Conservation (phyloP, 1,140 invertebrate genomes). For the Tribolium castaneum region DNA sequence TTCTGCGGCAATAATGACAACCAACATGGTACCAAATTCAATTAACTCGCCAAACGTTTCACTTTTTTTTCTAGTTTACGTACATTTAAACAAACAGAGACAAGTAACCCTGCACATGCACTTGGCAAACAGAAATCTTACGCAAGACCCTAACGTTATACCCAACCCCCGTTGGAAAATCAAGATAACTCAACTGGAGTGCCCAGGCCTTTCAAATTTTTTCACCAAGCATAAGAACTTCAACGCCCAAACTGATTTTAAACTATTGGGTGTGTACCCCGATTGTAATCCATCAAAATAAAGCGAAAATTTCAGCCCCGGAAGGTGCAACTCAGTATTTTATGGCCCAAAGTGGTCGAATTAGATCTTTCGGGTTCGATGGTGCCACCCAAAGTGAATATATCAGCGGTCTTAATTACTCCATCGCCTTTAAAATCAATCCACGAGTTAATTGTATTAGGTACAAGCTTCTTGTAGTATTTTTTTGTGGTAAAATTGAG, state of each 20-base stretch:
- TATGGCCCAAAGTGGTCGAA: conserved; percentile 67
- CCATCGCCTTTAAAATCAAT: conserved; percentile 64
- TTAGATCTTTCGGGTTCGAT: conserved; percentile 74
- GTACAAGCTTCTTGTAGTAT: conserved; percentile 45
- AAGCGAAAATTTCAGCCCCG: conserved; percentile 65
- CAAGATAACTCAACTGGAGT: conserved; percentile 73
- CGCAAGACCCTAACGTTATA: conserved; percentile 44
- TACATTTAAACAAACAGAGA: conserved; percentile 52
- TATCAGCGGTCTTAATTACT: conserved; percentile 64
- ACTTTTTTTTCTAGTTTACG: conserved; percentile 53
- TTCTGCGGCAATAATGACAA: conserved; percentile 56
- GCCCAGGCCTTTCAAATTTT: conserved; percentile 56
- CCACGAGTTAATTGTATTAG: conserved; percentile 65
- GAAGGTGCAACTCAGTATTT: conserved; percentile 75
- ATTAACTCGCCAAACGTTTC: not conserved
- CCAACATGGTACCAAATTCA: conserved; percentile 54
- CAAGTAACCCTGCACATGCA: conserved; percentile 51
- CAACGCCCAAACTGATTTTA: conserved; percentile 50
- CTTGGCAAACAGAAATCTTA: conserved; percentile 55
- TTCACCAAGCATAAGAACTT: conserved; percentile 34
- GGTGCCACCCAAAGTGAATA: conserved; percentile 27
- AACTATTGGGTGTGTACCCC: conserved; percentile 50
- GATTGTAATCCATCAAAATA: too few relatives aligned
- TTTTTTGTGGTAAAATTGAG: not conserved
- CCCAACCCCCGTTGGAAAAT: conserved; percentile 69